phyloP scores from a whole-genome alignment of 2,113 vertebrate species.

The Albula glossodonta region DNA sequence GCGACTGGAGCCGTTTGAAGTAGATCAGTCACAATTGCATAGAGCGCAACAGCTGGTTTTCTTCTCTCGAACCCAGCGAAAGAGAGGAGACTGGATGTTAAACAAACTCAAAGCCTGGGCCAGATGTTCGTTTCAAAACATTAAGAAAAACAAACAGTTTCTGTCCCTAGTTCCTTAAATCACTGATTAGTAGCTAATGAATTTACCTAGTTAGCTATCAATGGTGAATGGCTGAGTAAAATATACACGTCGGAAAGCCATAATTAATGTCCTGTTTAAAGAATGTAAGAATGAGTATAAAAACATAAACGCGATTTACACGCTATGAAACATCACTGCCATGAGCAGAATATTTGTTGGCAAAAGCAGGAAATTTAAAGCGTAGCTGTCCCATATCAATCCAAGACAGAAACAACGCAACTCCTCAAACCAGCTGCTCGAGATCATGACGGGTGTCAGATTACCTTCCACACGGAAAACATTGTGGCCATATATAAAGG shows the following conservation, averaged over 20 bases:
- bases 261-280: background rate
- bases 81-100: background rate
- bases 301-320: background rate
- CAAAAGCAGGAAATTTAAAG: conserved; percentile 22
- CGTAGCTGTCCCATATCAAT: background rate
- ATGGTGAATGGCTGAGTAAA: no score
- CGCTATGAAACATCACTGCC: background rate
- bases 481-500: background rate
- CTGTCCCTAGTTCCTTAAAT: background rate
- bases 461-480: background rate
- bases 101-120: conserved; percentile 3
- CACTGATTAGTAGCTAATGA: background rate
- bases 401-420: background rate
- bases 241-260: no score
- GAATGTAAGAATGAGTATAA: background rate
- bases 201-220: background rate
- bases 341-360: background rate
- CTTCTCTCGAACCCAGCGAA: background rate
- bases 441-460: background rate
- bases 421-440: background rate
- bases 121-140: background rate
- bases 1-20: background rate
- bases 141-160: background rate
- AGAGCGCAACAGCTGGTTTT: conserved; percentile 18
- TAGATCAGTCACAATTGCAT: background rate